Evolutionary conservation across 2,797 vertebrate genomes (phyloP), one percentile per base, ranked within the genome.

Genomic region (Streptopelia turtur): DNA sequence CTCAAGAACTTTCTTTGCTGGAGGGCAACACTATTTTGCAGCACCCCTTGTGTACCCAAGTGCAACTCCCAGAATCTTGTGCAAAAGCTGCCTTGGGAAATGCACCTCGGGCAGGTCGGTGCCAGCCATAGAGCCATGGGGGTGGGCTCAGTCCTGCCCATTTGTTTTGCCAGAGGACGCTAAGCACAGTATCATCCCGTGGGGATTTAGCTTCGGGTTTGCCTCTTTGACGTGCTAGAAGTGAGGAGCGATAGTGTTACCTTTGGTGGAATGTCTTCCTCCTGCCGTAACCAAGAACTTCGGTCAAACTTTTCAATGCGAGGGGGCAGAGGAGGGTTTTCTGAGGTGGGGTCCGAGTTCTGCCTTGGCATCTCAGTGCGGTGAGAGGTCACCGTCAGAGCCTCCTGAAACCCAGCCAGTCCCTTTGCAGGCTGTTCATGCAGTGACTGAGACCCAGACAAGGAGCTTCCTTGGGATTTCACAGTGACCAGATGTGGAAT

Each of bases 311-410:
- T 99, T 97, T 99, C 99, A 98, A 98, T 99, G 95, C 98, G 99
- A 98, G 97, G 99, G 97, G 84, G 99, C 96, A 99, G 98, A 92
- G 98, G 98, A 89, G 99, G 99, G 87, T 99, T 99, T 98, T 99
- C 99, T 43, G 99, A 99, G 92, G 99, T 99, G 98, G 99, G 99
- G 98, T 99, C 99, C 25, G 99, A 99, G 98, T 99, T 99, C 98
- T 99, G 99, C 96, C 99, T 99, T 69, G 99, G 99, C 98, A 99
- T 99, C 97, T 99, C 99, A 55, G 99, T 98, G 83, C 99, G 98
- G 97, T 99, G 99, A 96, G 99, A 99, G 95, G 98, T 98, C 96
- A 99, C 98, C 64, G 98, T 98, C 95, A 99, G 98, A 92, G 98
- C 97, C 94, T 99, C 99, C 91, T 98, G 99, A 95, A 99, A 99